These are phyloP conservation scores for Cetonia aurata DNA, from an alignment of 2,888 invertebrate species.

Conservation along the genomic window DNA sequence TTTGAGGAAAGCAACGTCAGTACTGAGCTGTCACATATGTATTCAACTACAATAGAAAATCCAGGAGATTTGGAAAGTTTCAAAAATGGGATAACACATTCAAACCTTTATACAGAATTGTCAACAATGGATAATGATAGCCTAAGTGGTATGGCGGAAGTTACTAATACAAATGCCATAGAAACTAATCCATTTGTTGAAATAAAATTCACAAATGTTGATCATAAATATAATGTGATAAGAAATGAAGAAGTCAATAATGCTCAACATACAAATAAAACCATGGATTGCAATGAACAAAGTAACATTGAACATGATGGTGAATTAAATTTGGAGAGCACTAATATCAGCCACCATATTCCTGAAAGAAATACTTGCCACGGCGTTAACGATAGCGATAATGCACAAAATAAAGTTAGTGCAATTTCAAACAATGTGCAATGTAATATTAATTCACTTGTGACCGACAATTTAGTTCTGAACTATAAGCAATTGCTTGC, in stretches of 20 bases:
- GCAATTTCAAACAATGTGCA: background rate
- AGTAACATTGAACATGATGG: too few species aligned
- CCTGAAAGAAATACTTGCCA: too few species aligned
- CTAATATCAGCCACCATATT: too few species aligned
- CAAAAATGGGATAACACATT: background rate
- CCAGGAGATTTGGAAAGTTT: background rate
- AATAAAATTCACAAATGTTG: background rate
- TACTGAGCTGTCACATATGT: background rate
- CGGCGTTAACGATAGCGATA: background rate
- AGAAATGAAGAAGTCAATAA: background rate
- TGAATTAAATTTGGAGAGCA: too few species aligned
- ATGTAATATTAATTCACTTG: background rate
- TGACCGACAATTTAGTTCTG: background rate
- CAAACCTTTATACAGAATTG: constrained; percentile 1
- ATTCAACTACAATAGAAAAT: constrained; percentile 4
- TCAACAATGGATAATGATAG: constrained; percentile 36
- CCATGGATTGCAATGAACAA: too few species aligned
- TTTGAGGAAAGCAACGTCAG: background rate
- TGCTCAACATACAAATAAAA: background rate
- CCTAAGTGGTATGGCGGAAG: constrained; percentile 27
- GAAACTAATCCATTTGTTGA: background rate
- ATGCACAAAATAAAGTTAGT: background rate
- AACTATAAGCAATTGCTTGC: background rate
- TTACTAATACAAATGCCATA: background rate
- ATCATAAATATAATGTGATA: background rate